phyloP scores from a whole-genome alignment of 2,888 invertebrate species.

The Agonopterix arenella region DNA sequence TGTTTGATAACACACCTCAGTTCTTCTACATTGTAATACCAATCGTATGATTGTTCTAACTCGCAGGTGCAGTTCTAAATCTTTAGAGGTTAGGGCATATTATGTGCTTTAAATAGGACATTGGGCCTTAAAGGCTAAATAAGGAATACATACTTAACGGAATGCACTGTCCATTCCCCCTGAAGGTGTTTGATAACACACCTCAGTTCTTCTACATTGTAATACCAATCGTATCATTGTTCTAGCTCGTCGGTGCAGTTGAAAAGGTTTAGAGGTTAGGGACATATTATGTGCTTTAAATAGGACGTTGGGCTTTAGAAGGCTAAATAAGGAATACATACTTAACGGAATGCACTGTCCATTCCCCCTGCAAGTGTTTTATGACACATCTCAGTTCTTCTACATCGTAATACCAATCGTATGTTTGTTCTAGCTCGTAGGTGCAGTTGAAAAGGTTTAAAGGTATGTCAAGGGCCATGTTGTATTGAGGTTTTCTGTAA shows the following conservation, averaged over 20 bases:
- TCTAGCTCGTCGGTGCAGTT: constrained; percentile 80
- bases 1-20: constrained; percentile 77
- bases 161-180: constrained; percentile 83
- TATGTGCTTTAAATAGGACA: too few relatives aligned
- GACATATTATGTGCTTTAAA: too few relatives aligned
- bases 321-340: constrained; percentile 48
- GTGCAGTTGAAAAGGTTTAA: constrained; percentile 88
- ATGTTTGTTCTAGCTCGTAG: constrained; percentile 71
- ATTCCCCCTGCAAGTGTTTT: constrained; percentile 82
- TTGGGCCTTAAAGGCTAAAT: too few relatives aligned
- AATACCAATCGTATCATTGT: constrained; percentile 73
- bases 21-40: constrained; percentile 76
- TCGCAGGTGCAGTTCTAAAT: constrained; percentile 86
- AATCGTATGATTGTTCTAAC: constrained; percentile 60
- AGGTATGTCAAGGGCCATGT: constrained; percentile 90
- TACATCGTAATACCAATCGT: constrained; percentile 74
- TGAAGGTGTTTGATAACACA: constrained; percentile 82
- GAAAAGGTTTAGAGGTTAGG: constrained; percentile 85
- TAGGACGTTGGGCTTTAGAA: too few relatives aligned
- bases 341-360: constrained; percentile 86
- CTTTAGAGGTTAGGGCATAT: constrained; percentile 79
- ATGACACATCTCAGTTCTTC: constrained; percentile 79
- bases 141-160: constrained; percentile 80
- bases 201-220: constrained; percentile 72
- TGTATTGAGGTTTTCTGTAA: constrained; percentile 92